These are phyloP conservation scores for Acleris literana DNA, from an alignment of 2,888 invertebrate genomes.

Conservation along the genomic window DNA sequence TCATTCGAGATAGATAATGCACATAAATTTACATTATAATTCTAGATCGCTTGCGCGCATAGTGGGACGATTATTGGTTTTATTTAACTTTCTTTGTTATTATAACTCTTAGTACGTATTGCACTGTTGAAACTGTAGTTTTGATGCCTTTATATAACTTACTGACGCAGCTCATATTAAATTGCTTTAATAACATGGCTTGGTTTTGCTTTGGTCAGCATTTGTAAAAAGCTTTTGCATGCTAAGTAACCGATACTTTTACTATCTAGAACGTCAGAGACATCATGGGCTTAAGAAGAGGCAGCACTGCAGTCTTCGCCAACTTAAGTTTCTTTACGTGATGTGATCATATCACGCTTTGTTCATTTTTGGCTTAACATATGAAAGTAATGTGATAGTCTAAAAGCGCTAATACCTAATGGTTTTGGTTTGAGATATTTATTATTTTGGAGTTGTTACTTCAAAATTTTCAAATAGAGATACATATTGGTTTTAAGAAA, in stretches of 20 bases:
- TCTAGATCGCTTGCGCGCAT: conserved; percentile 12
- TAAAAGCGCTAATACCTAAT: not conserved
- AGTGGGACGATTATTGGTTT: conserved; percentile 15
- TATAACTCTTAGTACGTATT: not conserved
- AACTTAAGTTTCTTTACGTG: too few species aligned
- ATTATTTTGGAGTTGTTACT: too few species aligned
- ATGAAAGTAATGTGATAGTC: not conserved
- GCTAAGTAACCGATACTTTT: too few species aligned
- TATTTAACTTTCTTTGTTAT: conserved; percentile 12
- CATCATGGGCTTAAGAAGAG: too few species aligned
- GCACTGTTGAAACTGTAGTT: not conserved
- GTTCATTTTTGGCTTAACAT: too few species aligned
- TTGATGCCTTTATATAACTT: not conserved
- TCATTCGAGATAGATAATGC: conserved; percentile 28
- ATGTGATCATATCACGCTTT: too few species aligned
- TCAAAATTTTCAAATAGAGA: too few species aligned
- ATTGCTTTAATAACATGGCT: not conserved
- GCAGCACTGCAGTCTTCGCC: too few species aligned
- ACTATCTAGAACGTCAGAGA: too few species aligned
- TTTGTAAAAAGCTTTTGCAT: not conserved
- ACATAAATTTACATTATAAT: conserved; percentile 35
- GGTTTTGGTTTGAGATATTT: too few species aligned
- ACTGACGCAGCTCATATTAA: not conserved
- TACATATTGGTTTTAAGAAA: too few species aligned
- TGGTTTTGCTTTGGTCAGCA: conserved; percentile 1